phyloP scores from a whole-genome alignment of 1,140 invertebrate species.

The Lordiphosa clarofinis region DNA sequence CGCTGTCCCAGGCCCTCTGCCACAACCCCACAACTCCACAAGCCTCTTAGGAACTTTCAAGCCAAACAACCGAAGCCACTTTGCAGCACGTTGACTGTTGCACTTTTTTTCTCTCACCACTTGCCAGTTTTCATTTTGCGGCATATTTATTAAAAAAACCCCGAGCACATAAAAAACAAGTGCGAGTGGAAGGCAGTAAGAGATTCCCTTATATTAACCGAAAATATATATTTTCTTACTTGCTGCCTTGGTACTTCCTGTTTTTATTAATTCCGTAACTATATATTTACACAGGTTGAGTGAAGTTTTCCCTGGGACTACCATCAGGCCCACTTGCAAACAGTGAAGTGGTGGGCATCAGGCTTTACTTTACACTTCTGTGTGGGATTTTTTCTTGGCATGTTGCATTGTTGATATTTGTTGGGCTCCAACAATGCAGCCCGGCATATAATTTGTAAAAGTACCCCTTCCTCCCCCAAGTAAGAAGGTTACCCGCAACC shows the following conservation, averaged over 20 bases:
- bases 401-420: conserved; percentile 53
- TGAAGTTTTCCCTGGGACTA: conserved; percentile 46
- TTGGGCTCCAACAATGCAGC: conserved; percentile 29
- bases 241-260: conserved; percentile 20
- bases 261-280: conserved; percentile 68
- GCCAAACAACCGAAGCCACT: conserved; percentile 58
- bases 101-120: conserved; percentile 46
- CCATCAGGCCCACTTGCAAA: conserved; percentile 30
- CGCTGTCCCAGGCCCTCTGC: conserved; percentile 1
- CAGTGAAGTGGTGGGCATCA: conserved; percentile 9
- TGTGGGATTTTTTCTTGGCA: conserved; percentile 20
- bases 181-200: conserved; percentile 9
- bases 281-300: conserved; percentile 66
- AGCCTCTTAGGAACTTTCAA: conserved; percentile 58
- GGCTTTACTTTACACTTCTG: conserved; percentile 55
- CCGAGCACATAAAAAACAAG: neutral
- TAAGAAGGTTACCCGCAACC: neutral
- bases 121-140: conserved; percentile 58
- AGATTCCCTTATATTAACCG: conserved; percentile 66
- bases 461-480: conserved; percentile 1
- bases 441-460: conserved; percentile 49
- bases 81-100: conserved; percentile 66
- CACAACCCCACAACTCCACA: conserved; percentile 19
- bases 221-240: conserved; percentile 71
- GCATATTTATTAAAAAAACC: conserved; percentile 64